A percentile compares a stretch with the other conserved stretches of the same genome.
phyloP scores from a whole-genome alignment of 2,797 vertebrate genomes.

The Protonibea diacanthus region DNA sequence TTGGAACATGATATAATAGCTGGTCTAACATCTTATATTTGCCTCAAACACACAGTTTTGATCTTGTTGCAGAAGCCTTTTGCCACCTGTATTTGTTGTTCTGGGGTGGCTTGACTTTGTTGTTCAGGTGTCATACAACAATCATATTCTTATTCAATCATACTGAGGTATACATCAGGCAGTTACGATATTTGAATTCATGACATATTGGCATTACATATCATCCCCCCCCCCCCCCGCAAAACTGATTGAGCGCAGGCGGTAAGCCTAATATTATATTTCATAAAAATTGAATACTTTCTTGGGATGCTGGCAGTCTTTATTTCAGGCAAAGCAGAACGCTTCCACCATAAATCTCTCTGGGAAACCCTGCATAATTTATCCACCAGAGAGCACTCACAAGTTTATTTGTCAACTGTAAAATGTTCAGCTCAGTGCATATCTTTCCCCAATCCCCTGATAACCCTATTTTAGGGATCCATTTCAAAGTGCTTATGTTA shows the following conservation, averaged over 20 bases:
- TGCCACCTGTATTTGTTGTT: neutral
- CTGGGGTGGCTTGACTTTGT: neutral
- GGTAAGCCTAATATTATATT: neutral
- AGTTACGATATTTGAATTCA: neutral
- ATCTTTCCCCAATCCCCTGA: neutral
- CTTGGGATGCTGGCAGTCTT: neutral
- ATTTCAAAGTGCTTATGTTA: neutral
- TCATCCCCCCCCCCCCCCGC: neutral
- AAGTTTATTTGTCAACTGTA: neutral
- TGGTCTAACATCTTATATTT: neutral
- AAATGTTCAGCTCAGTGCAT: neutral
- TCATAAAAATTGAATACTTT: neutral
- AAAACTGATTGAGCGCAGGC: neutral
- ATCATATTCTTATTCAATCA: no score
- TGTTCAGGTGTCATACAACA: neutral
- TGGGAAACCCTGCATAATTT: neutral
- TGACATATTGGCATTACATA: neutral
- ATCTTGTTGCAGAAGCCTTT: neutral
- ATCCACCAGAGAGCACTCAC: slow-evolving; percentile 1
- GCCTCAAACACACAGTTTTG: neutral
- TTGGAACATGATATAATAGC: neutral
- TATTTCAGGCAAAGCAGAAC: neutral
- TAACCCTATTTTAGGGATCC: neutral
- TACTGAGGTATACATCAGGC: neutral
- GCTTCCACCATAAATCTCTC: neutral